Conservation (phyloP, 1,140 invertebrate species). For the Drosophila elegans region DNA sequence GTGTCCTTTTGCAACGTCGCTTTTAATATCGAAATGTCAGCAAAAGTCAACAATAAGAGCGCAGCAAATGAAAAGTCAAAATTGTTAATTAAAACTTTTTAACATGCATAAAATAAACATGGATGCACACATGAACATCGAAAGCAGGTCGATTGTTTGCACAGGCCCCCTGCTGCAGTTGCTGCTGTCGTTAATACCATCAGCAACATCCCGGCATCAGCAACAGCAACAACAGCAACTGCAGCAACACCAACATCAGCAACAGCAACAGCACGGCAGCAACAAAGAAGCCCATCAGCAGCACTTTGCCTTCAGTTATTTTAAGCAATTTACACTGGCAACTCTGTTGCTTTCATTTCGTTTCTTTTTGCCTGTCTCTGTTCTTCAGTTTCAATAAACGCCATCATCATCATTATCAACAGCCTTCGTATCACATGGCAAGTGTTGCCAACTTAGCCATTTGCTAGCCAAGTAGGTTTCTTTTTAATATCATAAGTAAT, state of each 20-base stretch:
- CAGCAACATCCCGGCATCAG: slow-evolving; percentile 3
- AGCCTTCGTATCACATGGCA: background rate
- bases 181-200: slow-evolving; percentile 52
- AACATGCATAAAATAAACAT: slow-evolving; percentile 78
- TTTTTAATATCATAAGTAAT: background rate
- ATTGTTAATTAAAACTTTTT: slow-evolving; percentile 83
- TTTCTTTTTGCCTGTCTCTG: slow-evolving; percentile 8
- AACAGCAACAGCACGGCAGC: slow-evolving; percentile 1
- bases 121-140: slow-evolving; percentile 24
- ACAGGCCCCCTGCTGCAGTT: slow-evolving; percentile 9
- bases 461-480: background rate
- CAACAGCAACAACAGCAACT: slow-evolving; percentile 11
- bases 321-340: slow-evolving; percentile 64
- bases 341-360: slow-evolving; percentile 29
- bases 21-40: slow-evolving; percentile 67
- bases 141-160: slow-evolving; percentile 45
- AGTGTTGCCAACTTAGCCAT: background rate
- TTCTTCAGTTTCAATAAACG: slow-evolving; percentile 46
- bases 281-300: slow-evolving; percentile 6
- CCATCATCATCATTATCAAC: slow-evolving; percentile 27
- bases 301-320: slow-evolving; percentile 48
- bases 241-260: slow-evolving; percentile 1
- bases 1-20: slow-evolving; percentile 18
- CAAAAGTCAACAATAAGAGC: slow-evolving; percentile 74
- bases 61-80: slow-evolving; percentile 73